Evolutionary conservation across 2,797 vertebrate genomes (phyloP).

Genomic region (Phalanger gymnotis): DNA sequence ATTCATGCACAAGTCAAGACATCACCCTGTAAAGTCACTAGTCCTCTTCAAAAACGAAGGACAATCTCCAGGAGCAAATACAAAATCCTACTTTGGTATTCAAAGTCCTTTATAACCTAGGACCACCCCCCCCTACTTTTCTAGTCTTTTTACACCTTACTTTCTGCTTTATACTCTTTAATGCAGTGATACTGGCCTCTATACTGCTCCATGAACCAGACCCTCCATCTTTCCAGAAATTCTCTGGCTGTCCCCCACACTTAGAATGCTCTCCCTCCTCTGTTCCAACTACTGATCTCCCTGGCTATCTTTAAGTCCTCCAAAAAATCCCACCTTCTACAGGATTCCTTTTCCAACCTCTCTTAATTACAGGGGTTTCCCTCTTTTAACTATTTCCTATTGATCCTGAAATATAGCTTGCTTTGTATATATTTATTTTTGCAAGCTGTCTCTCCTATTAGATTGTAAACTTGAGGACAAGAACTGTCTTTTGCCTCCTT

Average conservation of each 20-base stretch:
- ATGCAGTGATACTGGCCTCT: neutral
- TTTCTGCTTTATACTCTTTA: neutral
- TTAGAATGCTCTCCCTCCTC: neutral
- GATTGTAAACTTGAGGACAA: neutral
- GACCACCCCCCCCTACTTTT: neutral
- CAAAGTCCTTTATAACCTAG: neutral
- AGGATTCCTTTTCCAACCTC: neutral
- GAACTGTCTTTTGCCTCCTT: neutral
- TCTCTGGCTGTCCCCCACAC: neutral
- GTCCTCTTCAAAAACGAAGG: neutral
- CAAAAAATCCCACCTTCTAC: neutral
- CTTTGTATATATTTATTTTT: neutral
- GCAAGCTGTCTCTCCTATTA: neutral
- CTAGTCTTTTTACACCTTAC: neutral
- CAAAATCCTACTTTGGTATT: neutral
- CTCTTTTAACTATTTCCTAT: neutral
- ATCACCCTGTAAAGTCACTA: neutral
- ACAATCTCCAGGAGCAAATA: neutral
- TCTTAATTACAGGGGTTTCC: neutral
- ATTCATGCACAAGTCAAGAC: neutral
- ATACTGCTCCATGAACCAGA: neutral
- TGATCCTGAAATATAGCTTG: neutral
- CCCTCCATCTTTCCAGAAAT: neutral
- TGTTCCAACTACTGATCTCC: neutral
- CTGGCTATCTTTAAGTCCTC: neutral